A percentile compares a stretch with the other conserved stretches of the same genome.
Evolutionary conservation across 92 coral and sea anemone genomes (phyloP).

Genomic region (Porites rus): DNA sequence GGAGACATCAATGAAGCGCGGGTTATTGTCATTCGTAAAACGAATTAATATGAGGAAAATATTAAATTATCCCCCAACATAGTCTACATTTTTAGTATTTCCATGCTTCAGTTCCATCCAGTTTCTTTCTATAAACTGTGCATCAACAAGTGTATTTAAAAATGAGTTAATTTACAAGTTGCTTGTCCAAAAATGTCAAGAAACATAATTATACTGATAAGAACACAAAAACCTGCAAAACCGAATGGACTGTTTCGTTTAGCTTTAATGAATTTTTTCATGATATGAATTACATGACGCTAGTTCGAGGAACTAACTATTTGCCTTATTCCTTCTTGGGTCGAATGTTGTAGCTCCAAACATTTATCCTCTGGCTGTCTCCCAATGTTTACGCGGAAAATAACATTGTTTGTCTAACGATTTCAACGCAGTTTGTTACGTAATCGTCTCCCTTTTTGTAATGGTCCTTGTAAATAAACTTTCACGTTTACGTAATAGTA

Average conservation of each 20-base stretch:
- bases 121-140: neutral
- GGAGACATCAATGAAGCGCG: neutral
- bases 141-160: neutral
- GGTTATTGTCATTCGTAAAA: neutral
- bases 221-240: neutral
- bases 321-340: too few relatives aligned
- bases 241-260: neutral
- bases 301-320: too few relatives aligned
- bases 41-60: neutral
- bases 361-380: too few relatives aligned
- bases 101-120: neutral
- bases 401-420: too few relatives aligned
- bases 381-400: too few relatives aligned
- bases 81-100: slow-evolving; percentile 8
- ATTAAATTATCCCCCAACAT: neutral
- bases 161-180: neutral
- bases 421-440: too few relatives aligned
- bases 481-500: too few relatives aligned
- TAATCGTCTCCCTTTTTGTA: too few relatives aligned
- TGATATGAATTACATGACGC: too few relatives aligned
- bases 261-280: neutral
- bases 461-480: too few relatives aligned
- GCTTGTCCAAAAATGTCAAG: neutral
- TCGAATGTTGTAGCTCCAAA: too few relatives aligned
- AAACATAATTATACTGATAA: neutral